A percentile compares a stretch with the other conserved stretches of the same genome.
These are phyloP conservation scores for Aporophyla lueneburgensis DNA, from an alignment of 2,888 invertebrate genomes.

Conservation along the genomic window DNA sequence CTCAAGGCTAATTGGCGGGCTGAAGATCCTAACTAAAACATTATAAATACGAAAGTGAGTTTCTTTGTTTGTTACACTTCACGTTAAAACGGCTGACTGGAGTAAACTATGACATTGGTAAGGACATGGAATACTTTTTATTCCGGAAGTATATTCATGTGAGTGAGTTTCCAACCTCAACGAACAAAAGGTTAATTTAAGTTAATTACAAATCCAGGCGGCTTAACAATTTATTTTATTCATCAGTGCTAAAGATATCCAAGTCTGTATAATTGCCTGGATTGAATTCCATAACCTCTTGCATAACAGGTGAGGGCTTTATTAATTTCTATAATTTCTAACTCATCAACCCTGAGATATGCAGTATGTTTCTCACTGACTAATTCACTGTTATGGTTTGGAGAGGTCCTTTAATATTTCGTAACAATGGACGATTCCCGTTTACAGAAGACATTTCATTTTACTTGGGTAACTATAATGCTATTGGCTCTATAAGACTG, in stretches of 20 bases:
- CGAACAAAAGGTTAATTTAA: no score
- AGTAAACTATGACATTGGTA: background rate
- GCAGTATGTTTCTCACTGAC: slow-evolving; percentile 24
- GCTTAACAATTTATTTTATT: background rate
- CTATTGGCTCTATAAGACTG: background rate
- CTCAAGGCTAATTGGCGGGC: background rate
- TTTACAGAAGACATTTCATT: slow-evolving; percentile 27
- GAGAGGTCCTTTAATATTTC: slow-evolving; percentile 47
- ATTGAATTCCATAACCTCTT: background rate
- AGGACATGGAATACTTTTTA: background rate
- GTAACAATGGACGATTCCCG: slow-evolving; percentile 57
- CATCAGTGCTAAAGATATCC: no score
- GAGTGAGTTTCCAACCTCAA: no score
- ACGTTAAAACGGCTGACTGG: no score
- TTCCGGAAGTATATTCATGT: background rate
- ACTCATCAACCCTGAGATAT: slow-evolving; percentile 14
- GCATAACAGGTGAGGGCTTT: background rate
- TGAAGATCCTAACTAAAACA: background rate
- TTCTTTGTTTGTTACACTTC: background rate
- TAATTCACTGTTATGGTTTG: slow-evolving; percentile 44
- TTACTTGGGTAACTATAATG: slow-evolving; percentile 16
- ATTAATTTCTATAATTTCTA: background rate
- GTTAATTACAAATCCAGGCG: background rate
- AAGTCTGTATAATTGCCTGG: background rate
- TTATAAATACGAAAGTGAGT: background rate